Conservation (phyloP, 2,888 invertebrate species). For the Folsomia candida region DNA sequence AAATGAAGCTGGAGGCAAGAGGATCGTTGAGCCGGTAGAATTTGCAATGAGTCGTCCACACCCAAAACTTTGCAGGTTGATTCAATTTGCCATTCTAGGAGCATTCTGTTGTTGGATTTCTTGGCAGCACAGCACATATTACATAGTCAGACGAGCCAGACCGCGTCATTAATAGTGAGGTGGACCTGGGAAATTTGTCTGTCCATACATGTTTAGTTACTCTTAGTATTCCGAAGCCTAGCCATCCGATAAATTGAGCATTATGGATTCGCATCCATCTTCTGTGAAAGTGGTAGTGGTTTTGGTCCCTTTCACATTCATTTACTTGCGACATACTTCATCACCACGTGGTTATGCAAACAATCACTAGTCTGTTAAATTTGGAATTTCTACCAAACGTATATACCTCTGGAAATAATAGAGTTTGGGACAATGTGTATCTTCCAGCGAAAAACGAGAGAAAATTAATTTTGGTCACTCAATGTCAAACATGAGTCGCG, state of each 20-base stretch:
- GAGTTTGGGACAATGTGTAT: not conserved
- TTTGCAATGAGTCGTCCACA: no score
- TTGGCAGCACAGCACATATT: no score
- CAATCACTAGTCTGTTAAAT: no score
- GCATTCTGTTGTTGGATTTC: no score
- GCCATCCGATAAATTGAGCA: slow-evolving; percentile 10
- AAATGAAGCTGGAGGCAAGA: no score
- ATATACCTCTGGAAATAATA: not conserved
- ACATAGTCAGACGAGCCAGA: no score
- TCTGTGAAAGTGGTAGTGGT: not conserved
- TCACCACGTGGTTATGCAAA: not conserved
- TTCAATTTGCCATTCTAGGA: no score
- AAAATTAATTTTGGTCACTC: not conserved
- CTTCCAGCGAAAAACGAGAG: not conserved
- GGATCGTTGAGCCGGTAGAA: no score
- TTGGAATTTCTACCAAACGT: not conserved
- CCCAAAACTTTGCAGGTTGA: no score
- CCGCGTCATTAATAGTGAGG: slow-evolving; percentile 9
- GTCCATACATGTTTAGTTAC: not conserved
- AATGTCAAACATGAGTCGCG: not conserved
- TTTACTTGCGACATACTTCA: not conserved
- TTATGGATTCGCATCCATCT: slow-evolving; percentile 4
- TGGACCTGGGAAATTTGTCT: slow-evolving; percentile 13
- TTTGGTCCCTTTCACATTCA: not conserved
- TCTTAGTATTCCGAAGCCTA: not conserved